Percentiles rank a stretch among this genome's conserved stretches.
Evolutionary conservation across 2,888 invertebrate species (phyloP).

Genomic region (Mesopsocus fuscifrons): DNA sequence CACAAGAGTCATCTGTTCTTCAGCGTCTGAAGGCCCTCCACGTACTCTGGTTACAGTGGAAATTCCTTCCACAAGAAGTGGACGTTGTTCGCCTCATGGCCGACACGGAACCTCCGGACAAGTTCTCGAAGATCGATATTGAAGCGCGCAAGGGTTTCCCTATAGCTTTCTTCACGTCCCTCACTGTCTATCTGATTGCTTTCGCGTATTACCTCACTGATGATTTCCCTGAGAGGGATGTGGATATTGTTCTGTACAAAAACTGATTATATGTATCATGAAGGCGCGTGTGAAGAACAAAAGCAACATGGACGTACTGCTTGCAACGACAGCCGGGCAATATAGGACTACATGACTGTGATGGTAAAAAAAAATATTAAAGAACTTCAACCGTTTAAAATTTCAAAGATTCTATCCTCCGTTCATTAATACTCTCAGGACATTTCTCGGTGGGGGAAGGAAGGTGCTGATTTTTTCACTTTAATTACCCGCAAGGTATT

Average conservation of each 20-base stretch:
- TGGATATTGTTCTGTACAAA: slow-evolving; percentile 1
- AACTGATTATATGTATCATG: too few relatives aligned
- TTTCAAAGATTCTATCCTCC: too few relatives aligned
- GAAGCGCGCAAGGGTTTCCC: slow-evolving; percentile 34
- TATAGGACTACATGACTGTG: too few relatives aligned
- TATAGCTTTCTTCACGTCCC: slow-evolving; percentile 32
- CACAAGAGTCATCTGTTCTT: not conserved
- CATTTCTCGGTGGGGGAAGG: too few relatives aligned
- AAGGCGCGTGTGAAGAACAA: too few relatives aligned
- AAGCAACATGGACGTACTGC: too few relatives aligned
- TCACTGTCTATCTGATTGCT: slow-evolving; percentile 27
- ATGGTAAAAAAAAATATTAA: too few relatives aligned
- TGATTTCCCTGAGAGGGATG: slow-evolving; percentile 15
- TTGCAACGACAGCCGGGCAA: too few relatives aligned
- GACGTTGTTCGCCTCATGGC: slow-evolving; percentile 16
- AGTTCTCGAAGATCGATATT: slow-evolving; percentile 31
- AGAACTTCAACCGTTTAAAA: too few relatives aligned
- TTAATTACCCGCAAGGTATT: too few relatives aligned
- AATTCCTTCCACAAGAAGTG: slow-evolving; percentile 16
- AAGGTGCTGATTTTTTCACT: too few relatives aligned
- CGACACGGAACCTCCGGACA: slow-evolving; percentile 17
- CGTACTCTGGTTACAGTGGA: slow-evolving; percentile 13
- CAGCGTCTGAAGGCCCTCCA: not conserved
- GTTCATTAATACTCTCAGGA: too few relatives aligned
- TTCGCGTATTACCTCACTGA: slow-evolving; percentile 21